A percentile compares a stretch with the other conserved stretches of the same genome.
phyloP scores from a whole-genome alignment of 2,888 invertebrate genomes.

The Lithophane semibrunnea region DNA sequence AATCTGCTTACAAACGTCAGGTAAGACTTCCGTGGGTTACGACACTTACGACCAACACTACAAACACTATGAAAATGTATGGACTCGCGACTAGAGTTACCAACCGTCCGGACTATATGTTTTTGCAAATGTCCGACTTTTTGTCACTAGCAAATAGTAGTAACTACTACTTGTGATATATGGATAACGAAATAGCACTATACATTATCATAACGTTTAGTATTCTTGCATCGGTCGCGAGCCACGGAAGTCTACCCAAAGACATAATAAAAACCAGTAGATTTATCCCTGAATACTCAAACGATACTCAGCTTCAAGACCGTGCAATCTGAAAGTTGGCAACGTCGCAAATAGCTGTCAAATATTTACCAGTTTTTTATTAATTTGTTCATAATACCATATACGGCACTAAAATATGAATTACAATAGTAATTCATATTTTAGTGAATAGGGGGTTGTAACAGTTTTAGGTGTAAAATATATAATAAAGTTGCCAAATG shows the following conservation, averaged over 20 bases:
- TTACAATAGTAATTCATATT: too few relatives aligned
- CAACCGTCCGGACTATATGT: background rate
- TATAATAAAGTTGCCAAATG: too few relatives aligned
- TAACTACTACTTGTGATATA: background rate
- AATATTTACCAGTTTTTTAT: too few relatives aligned
- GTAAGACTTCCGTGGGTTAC: conserved; percentile 27
- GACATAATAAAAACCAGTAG: background rate
- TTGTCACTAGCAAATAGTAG: too few relatives aligned
- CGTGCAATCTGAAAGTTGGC: too few relatives aligned
- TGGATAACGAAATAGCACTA: background rate
- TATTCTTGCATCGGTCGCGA: background rate
- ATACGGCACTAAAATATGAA: too few relatives aligned
- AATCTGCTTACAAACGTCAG: conserved; percentile 28
- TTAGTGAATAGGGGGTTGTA: too few relatives aligned
- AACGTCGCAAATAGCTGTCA: too few relatives aligned
- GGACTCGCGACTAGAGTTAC: background rate
- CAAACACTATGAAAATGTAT: conserved; percentile 12
- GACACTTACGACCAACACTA: background rate
- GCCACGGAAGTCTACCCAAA: conserved; percentile 3
- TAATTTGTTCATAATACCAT: too few relatives aligned
- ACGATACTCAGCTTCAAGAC: background rate
- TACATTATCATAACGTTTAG: conserved; percentile 8
- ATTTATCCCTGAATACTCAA: conserved; percentile 3
- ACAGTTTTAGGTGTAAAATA: too few relatives aligned
- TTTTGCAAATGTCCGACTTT: too few relatives aligned